Conservation (phyloP, 30 jellyfish, hydroid and myxozoan genomes). For the Pseudorhiza aurosa region DNA sequence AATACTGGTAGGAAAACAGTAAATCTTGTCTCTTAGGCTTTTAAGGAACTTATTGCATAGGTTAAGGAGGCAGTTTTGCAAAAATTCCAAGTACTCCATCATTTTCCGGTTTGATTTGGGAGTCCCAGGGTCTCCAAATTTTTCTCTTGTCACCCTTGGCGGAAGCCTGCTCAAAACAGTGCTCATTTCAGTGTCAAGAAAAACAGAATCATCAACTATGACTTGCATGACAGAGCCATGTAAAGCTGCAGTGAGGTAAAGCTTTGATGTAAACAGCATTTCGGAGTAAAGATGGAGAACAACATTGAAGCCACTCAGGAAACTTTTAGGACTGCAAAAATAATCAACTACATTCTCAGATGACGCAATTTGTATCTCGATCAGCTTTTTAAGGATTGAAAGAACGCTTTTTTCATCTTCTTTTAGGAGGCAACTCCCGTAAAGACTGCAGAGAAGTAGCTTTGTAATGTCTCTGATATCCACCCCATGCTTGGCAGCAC, state of each 20-base stretch:
- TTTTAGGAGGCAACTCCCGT: constrained; percentile 86
- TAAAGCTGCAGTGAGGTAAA: constrained; percentile 94
- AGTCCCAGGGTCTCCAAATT: constrained; percentile 95
- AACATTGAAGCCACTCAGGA: constrained; percentile 66
- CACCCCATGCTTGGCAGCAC: constrained; percentile 67
- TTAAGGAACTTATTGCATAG: constrained; percentile 77
- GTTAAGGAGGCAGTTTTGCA: constrained; percentile 50
- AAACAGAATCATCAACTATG: constrained; percentile 85
- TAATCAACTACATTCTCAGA: constrained; percentile 69
- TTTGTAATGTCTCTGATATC: constrained; percentile 59
- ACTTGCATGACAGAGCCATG: constrained; percentile 96
- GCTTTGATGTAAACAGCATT: constrained; percentile 82
- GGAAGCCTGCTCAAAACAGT: constrained; percentile 75
- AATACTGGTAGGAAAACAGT: constrained; percentile 88
- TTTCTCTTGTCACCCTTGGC: constrained; percentile 74
- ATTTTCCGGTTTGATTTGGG: constrained; percentile 71
- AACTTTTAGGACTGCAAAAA: constrained; percentile 85
- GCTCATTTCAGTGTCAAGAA: constrained; percentile 75
- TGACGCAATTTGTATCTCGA: constrained; percentile 68
- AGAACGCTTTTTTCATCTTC: constrained; percentile 79
- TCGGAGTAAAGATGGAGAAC: constrained; percentile 75
- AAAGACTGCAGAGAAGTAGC: constrained; percentile 66
- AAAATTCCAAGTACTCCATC: constrained; percentile 56
- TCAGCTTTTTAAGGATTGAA: constrained; percentile 48
- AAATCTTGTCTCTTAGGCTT: constrained; percentile 78